Percentiles rank a stretch among this genome's conserved stretches.
phyloP scores from a whole-genome alignment of 2,113 vertebrate genomes.

The Hassar affinis region DNA sequence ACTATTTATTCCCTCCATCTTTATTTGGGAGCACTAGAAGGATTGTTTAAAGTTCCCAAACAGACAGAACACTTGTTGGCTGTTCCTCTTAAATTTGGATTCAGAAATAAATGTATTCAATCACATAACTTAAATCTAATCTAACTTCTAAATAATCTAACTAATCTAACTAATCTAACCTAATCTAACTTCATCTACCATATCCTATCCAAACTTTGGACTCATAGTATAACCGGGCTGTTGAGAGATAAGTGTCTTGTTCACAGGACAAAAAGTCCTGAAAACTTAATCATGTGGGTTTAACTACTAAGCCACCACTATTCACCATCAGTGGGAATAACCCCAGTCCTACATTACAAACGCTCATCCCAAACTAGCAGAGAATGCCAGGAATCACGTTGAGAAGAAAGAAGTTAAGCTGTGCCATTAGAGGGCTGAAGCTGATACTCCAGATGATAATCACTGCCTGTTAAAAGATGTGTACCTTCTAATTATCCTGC shows the following conservation, averaged over 20 bases:
- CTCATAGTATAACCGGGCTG: background rate
- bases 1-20: background rate
- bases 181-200: background rate
- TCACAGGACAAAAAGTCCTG: background rate
- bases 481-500: constrained; percentile 21
- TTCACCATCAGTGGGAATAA: background rate
- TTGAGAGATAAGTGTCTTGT: background rate
- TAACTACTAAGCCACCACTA: background rate
- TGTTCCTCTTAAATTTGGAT: background rate
- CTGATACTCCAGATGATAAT: constrained; percentile 17
- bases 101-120: background rate
- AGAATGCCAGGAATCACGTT: background rate
- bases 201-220: too few relatives aligned
- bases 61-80: background rate
- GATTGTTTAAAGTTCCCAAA: background rate
- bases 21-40: background rate
- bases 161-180: background rate
- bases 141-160: too few relatives aligned
- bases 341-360: background rate
- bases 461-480: constrained; percentile 6
- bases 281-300: background rate
- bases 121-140: too few relatives aligned
- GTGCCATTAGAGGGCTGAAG: background rate
- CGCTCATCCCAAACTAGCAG: background rate
- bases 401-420: background rate